Evolutionary conservation across 2,888 invertebrate genomes (phyloP).

Genomic region (Thecocarcelia acutangulata): DNA sequence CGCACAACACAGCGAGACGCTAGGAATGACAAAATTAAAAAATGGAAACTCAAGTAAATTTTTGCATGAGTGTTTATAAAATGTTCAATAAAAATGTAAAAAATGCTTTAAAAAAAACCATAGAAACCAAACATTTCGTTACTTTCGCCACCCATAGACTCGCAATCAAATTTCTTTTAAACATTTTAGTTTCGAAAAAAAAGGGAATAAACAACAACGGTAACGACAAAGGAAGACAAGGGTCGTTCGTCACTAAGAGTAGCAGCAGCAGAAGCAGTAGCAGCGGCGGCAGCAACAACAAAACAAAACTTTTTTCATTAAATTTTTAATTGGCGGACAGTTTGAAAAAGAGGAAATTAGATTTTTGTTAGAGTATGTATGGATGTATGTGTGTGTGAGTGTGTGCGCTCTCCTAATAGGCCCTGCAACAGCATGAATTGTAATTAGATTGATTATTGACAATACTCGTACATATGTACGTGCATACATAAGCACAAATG

Average conservation of each 20-base stretch:
- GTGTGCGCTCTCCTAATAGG: constrained; percentile 45
- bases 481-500: too few relatives aligned
- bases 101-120: background rate
- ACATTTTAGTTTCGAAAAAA: constrained; percentile 42
- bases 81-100: constrained; percentile 12
- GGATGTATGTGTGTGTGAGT: background rate
- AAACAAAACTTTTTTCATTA: constrained; percentile 71
- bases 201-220: constrained; percentile 1
- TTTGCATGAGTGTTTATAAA: too few relatives aligned
- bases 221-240: constrained; percentile 37
- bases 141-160: too few relatives aligned
- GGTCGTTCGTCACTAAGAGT: constrained; percentile 51
- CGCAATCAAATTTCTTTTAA: background rate
- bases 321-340: constrained; percentile 72
- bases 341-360: constrained; percentile 70
- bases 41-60: background rate
- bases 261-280: constrained; percentile 45
- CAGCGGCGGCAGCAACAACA: constrained; percentile 46
- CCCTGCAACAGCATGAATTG: constrained; percentile 58
- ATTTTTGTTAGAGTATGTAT: constrained; percentile 37
- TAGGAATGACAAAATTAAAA: constrained; percentile 10
- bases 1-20: background rate
- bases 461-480: too few relatives aligned
- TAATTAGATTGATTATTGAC: constrained; percentile 67
- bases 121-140: too few relatives aligned